phyloP scores from a whole-genome alignment of 2,888 invertebrate genomes.

The Lasioglossum vierecki region DNA sequence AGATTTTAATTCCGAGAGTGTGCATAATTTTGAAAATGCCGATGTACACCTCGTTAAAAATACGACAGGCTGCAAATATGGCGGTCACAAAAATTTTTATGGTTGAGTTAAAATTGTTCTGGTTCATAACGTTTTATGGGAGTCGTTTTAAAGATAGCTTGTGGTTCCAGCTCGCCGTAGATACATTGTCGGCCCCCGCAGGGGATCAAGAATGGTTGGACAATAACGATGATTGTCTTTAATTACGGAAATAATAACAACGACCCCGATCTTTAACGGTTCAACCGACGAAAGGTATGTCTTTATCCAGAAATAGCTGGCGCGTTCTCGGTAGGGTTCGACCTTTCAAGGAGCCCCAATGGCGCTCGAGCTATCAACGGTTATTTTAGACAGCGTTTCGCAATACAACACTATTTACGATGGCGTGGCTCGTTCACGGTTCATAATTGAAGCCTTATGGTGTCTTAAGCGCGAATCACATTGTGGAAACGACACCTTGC shows the following conservation, averaged over 20 bases:
- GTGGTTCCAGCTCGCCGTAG: background rate
- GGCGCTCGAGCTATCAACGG: slow-evolving; percentile 6
- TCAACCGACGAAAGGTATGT: slow-evolving; percentile 55
- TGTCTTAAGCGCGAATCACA: background rate
- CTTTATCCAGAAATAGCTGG: slow-evolving; percentile 60
- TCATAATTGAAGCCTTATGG: background rate
- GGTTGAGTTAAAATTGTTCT: too few species aligned
- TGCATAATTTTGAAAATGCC: too few species aligned
- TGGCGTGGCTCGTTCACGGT: slow-evolving; percentile 6
- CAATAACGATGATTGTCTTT: slow-evolving; percentile 61
- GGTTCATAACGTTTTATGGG: too few species aligned
- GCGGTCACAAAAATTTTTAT: too few species aligned
- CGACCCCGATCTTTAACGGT: slow-evolving; percentile 56
- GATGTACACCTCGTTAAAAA: too few species aligned
- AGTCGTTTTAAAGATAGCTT: background rate
- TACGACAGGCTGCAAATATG: too few species aligned
- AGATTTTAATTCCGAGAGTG: too few species aligned
- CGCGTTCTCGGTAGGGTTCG: slow-evolving; percentile 42
- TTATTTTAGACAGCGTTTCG: slow-evolving; percentile 30
- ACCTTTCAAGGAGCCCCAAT: slow-evolving; percentile 55
- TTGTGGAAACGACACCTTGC: background rate
- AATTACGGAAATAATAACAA: slow-evolving; percentile 64
- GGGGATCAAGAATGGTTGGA: slow-evolving; percentile 53
- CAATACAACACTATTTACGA: slow-evolving; percentile 26
- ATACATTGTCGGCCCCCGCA: slow-evolving; percentile 57